A percentile compares a stretch with the other conserved stretches of the same genome.
phyloP scores from a whole-genome alignment of 2,113 vertebrate genomes.

The Chaetura pelagica region DNA sequence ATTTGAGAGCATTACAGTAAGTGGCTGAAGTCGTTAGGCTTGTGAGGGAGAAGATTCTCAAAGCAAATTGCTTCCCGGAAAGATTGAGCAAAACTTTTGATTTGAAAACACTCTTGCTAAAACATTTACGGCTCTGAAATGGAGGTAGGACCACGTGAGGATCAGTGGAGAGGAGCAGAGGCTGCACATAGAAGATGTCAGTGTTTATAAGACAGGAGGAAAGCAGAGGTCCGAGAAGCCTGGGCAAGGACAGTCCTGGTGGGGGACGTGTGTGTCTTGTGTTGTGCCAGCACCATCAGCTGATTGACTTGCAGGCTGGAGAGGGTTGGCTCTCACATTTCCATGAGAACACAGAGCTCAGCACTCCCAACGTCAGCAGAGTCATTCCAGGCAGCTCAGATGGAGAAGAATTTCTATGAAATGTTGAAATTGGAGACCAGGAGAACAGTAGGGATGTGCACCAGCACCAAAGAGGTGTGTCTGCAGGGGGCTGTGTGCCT shows the following conservation, averaged over 20 bases:
- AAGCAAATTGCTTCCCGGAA: constrained; percentile 21
- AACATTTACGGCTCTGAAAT: background rate
- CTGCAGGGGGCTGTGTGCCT: background rate
- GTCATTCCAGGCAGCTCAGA: background rate
- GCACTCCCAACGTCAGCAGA: background rate
- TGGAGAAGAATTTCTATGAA: background rate
- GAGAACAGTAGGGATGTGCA: background rate
- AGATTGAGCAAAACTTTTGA: background rate
- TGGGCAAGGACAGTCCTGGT: background rate
- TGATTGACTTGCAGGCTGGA: background rate
- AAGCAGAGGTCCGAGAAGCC: background rate
- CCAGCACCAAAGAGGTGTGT: background rate
- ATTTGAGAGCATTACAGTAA: constrained; percentile 48
- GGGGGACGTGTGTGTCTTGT: background rate
- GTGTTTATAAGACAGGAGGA: background rate
- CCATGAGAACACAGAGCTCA: background rate
- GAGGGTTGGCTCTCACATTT: background rate
- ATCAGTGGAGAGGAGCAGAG: background rate
- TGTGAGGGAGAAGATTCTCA: background rate
- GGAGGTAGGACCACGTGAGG: rapidly evolving
- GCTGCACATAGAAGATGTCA: background rate
- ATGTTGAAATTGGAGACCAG: background rate
- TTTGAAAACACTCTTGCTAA: background rate
- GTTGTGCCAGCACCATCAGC: constrained; percentile 2
- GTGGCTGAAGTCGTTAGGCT: background rate